Percentiles rank a stretch among this genome's conserved stretches.
Conservation (phyloP, 2,888 invertebrate genomes). For the Xanthostigma xanthostigma region DNA sequence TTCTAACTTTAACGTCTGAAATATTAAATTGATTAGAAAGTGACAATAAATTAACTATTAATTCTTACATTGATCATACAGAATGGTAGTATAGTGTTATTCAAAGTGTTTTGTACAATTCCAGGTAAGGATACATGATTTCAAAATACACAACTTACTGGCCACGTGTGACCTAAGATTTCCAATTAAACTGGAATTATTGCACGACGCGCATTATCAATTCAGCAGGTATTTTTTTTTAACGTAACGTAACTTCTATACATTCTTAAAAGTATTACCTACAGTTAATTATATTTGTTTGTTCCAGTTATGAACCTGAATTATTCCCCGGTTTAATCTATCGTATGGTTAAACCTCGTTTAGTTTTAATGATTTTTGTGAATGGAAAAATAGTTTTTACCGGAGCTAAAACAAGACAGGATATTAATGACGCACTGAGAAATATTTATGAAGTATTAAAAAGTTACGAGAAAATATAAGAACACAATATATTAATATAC, state of each 20-base stretch:
- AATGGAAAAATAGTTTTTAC: conserved; percentile 98
- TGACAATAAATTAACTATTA: no score
- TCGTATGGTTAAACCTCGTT: conserved; percentile 89
- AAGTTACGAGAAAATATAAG: conserved; percentile 67
- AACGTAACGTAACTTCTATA: conserved; percentile 1
- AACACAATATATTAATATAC: no score
- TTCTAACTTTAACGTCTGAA: no score
- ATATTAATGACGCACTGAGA: conserved; percentile 85
- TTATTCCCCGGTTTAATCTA: conserved; percentile 98
- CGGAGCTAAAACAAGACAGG: conserved; percentile 82
- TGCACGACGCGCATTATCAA: conserved; percentile 59
- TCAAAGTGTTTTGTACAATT: conserved; percentile 14
- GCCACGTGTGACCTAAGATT: conserved; percentile 61
- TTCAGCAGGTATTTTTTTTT: conserved; percentile 28
- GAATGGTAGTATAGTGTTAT: no score
- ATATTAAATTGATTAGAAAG: no score
- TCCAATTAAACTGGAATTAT: conserved; percentile 57
- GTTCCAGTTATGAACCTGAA: conserved; percentile 84
- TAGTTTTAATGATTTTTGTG: conserved; percentile 94
- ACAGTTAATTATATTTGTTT: conserved; percentile 1
- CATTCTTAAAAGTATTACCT: background rate
- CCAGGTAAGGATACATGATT: conserved; percentile 62
- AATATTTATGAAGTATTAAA: conserved; percentile 90
- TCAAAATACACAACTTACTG: conserved; percentile 65
- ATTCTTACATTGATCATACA: no score